Evolutionary conservation across 1,140 invertebrate species (phyloP).

Genomic region (Magallana ariakensis): DNA sequence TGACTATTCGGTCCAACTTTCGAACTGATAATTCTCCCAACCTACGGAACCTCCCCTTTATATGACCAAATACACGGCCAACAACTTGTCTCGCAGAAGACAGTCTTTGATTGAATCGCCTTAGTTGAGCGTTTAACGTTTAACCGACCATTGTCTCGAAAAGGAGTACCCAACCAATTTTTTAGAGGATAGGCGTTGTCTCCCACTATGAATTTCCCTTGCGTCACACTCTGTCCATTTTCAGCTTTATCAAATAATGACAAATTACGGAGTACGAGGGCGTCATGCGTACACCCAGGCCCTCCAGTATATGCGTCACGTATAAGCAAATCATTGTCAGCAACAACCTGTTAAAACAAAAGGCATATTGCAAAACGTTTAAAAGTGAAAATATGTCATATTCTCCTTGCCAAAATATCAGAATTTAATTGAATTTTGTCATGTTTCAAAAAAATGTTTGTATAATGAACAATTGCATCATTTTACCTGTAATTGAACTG

Average conservation of each 20-base stretch:
- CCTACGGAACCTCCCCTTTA: constrained; percentile 54
- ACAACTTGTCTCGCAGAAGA: neutral
- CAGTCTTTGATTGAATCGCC: constrained; percentile 41
- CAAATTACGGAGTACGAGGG: constrained; percentile 14
- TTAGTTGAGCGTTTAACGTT: constrained; percentile 40
- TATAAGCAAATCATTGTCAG: constrained; percentile 4
- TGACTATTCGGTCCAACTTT: constrained; percentile 34
- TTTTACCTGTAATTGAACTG: constrained; percentile 22
- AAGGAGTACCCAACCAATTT: neutral
- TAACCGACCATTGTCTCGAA: constrained; percentile 47
- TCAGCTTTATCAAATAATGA: no score
- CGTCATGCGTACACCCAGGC: constrained; percentile 53
- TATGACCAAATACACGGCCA: constrained; percentile 38
- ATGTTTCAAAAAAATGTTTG: neutral
- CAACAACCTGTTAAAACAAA: constrained; percentile 19
- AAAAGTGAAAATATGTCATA: no score
- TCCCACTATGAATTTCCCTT: no score
- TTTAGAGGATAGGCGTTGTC: no score
- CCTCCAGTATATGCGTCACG: constrained; percentile 51
- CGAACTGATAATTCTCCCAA: constrained; percentile 42
- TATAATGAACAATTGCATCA: neutral
- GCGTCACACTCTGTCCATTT: no score
- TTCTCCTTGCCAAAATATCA: neutral
- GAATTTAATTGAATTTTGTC: neutral
- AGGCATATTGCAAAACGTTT: neutral